phyloP scores from a whole-genome alignment of 2,888 invertebrate species.

The Agrilus mali region DNA sequence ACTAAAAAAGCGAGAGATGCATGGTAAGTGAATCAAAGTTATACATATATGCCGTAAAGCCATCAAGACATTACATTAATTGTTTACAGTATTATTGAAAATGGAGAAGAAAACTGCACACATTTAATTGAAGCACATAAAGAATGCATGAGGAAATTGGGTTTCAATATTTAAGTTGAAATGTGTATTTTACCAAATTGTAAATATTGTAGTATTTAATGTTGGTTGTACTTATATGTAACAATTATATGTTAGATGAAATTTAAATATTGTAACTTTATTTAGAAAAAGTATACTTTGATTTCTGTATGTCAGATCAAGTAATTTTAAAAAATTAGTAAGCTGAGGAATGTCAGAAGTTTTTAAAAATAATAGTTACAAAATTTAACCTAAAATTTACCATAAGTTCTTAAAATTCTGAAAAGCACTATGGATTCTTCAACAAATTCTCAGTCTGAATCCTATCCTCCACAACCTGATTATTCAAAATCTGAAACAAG shows the following conservation, averaged over 20 bases:
- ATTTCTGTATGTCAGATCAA: background rate
- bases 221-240: slow-evolving; percentile 1
- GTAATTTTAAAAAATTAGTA: too few relatives aligned
- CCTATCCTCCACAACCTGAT: too few relatives aligned
- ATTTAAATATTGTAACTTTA: too few relatives aligned
- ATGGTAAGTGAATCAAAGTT: slow-evolving; percentile 50
- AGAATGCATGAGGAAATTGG: slow-evolving; percentile 89
- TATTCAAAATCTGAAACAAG: too few relatives aligned
- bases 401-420: too few relatives aligned
- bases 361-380: too few relatives aligned
- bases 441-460: too few relatives aligned
- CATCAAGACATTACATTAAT: too few relatives aligned
- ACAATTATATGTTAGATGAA: too few relatives aligned
- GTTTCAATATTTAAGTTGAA: slow-evolving; percentile 76
- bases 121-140: slow-evolving; percentile 91
- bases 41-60: background rate
- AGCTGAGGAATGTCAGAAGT: too few relatives aligned
- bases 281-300: slow-evolving; percentile 3
- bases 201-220: slow-evolving; percentile 4
- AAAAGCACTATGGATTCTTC: too few relatives aligned
- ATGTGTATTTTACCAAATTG: slow-evolving; percentile 1
- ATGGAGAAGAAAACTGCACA: slow-evolving; percentile 83
- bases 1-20: slow-evolving; percentile 81
- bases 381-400: too few relatives aligned
- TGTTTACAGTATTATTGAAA: slow-evolving; percentile 68